Base-by-base conservation (phyloP, 2,797 vertebrate species). In the Lepus townsendii region DNA sequence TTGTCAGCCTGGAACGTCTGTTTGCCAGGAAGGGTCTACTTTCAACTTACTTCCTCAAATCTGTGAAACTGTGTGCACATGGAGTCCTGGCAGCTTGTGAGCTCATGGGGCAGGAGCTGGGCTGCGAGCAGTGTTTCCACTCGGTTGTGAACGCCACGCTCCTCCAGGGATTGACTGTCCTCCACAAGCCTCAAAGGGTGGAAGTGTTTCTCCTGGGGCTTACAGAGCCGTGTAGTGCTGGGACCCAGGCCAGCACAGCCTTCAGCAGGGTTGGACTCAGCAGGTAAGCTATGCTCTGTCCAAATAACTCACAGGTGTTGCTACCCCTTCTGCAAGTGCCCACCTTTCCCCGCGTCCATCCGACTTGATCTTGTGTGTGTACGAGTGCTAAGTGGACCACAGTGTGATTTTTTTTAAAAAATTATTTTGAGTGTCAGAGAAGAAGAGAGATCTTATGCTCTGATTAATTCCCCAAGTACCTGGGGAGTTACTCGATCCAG, bases 271-370 rank as follows among this genome's bases (percentile, higher is more conserved):
- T 63, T n/a, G 38, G 22, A 24, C 32, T 57, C 13, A 27, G 42
- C 10, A 7, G 30, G 0, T 50, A 75, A 76, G 66, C 42, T 5
- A 0, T 13, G 22, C 17, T 65, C 8, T 68, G 14, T 57, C 16
- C 4, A 50, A 12, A 82, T 71, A 30, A 52, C 35, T 80, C 17
- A 50, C n/a, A 6, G 12, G 9, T 42, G 80, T 72, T 13, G 52
- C 14, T 60, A 82, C 30, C 52, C 6, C n/a, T 54, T 0, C n/a
- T 19, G 27, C 12, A n/a, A 69, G 35, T 32, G 54, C 9, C 17
- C 11, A 1, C 42, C 54, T 13, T 3, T 13, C 22, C 20, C 42
- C 0, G 54, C 26, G 7, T n/a, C 32, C 13, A 2, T 65, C 38
- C 1, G 26, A 24, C 22, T 54, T 3, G 66, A 5, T 20, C 11